A percentile compares a stretch with the other conserved stretches of the same genome.
Evolutionary conservation across 2,888 invertebrate genomes (phyloP).

Genomic region (Idaea straminata): DNA sequence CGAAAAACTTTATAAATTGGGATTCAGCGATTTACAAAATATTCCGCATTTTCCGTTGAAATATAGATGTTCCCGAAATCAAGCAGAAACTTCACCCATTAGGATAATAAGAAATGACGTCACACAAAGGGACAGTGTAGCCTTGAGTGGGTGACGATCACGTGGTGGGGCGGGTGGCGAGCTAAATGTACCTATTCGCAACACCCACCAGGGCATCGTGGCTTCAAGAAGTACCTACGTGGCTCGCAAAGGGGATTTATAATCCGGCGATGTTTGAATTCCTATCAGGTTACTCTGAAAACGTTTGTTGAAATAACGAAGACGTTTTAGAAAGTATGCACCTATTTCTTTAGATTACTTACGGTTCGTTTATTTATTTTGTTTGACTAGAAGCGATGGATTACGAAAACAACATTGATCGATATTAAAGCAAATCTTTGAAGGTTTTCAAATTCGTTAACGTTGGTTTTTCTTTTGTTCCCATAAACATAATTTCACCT

Average conservation of each 20-base stretch:
- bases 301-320: not conserved
- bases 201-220: slow-evolving; percentile 20
- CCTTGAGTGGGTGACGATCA: slow-evolving; percentile 25
- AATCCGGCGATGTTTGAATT: slow-evolving; percentile 8
- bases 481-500: not conserved
- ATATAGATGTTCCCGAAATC: not conserved
- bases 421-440: not conserved
- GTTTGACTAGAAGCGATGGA: not conserved
- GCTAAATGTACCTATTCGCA: slow-evolving; percentile 23
- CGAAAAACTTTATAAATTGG: not conserved
- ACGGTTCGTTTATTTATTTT: not conserved
- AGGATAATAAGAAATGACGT: slow-evolving; percentile 19
- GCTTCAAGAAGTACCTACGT: slow-evolving; percentile 6
- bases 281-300: not conserved
- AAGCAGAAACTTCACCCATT: not conserved
- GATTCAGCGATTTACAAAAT: not conserved
- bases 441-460: not conserved
- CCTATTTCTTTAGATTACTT: not conserved
- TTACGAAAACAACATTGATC: not conserved
- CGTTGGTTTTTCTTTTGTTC: not conserved
- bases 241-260: slow-evolving; percentile 19
- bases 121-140: slow-evolving; percentile 30
- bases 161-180: slow-evolving; percentile 10
- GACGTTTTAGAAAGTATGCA: not conserved
- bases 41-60: not conserved